Evolutionary conservation across 2,797 vertebrate species (phyloP).

Genomic region (Sebastes kiyomatsui): DNA sequence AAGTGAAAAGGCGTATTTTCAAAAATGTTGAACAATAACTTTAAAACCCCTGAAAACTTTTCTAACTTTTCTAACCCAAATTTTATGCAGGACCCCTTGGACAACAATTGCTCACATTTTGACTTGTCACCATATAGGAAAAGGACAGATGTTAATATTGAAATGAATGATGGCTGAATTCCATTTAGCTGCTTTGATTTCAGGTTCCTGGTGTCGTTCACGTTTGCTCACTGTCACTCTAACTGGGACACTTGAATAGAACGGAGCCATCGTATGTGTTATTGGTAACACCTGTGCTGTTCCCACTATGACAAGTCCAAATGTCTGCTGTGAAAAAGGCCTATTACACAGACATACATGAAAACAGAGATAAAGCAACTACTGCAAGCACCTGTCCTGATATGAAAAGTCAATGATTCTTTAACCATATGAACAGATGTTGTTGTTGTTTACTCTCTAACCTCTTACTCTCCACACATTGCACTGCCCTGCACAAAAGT

Average conservation of each 20-base stretch:
- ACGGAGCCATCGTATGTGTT: not conserved
- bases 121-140: too few relatives aligned
- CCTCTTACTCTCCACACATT: conserved; percentile 1
- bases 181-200: too few relatives aligned
- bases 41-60: not conserved
- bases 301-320: not conserved
- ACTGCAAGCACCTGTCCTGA: conserved; percentile 20
- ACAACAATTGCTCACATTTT: not conserved
- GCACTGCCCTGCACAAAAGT: conserved; percentile 17
- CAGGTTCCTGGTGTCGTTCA: too few relatives aligned
- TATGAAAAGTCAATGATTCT: not conserved
- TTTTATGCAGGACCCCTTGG: not conserved
- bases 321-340: not conserved
- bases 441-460: not conserved
- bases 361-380: conserved; percentile 1
- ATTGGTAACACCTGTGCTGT: not conserved
- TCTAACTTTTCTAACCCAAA: not conserved
- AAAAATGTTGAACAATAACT: conserved; percentile 3
- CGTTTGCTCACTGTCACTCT: too few relatives aligned
- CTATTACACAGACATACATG: not conserved
- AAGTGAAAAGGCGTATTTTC: not conserved
- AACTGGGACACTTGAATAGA: too few relatives aligned
- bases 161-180: too few relatives aligned
- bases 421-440: not conserved
- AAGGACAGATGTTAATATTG: too few relatives aligned